Evolutionary conservation across 2,113 vertebrate species (phyloP).

Genomic region (Zeus faber): DNA sequence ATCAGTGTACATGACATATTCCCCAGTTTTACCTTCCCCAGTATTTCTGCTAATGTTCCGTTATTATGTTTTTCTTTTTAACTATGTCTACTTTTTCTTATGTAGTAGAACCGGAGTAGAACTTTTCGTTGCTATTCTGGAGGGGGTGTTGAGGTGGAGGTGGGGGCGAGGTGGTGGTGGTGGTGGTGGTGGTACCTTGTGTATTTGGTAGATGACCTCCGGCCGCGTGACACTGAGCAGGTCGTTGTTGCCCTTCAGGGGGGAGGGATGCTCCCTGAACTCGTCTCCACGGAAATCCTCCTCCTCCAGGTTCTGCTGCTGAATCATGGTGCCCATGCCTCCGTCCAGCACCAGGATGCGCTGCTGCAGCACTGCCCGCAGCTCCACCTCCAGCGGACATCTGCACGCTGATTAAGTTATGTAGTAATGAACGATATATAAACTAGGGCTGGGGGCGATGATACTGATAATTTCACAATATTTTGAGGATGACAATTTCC

Average conservation of each 20-base stretch:
- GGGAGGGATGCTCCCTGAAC: conserved; percentile 82
- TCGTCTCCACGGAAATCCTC: conserved; percentile 85
- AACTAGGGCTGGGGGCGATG: too few relatives aligned
- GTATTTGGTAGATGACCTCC: conserved; percentile 78
- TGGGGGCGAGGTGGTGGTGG: too few relatives aligned
- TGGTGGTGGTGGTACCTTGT: not conserved
- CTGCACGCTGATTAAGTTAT: conserved; percentile 20
- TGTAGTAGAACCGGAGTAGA: too few relatives aligned
- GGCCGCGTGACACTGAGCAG: conserved; percentile 90
- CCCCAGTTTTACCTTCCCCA: too few relatives aligned
- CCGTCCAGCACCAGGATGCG: conserved; percentile 94
- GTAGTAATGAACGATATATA: not conserved
- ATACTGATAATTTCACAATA: not conserved
- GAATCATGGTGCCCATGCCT: conserved; percentile 99
- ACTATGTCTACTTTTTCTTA: too few relatives aligned
- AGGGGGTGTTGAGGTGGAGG: too few relatives aligned
- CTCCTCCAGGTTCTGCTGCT: conserved; percentile 79
- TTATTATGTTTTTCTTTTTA: too few relatives aligned
- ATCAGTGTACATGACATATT: too few relatives aligned
- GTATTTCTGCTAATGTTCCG: too few relatives aligned
- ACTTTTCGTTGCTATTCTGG: too few relatives aligned
- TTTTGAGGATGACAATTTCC: too few relatives aligned
- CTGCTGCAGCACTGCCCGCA: conserved; percentile 77
- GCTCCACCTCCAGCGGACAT: conserved; percentile 70
- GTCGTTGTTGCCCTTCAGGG: conserved; percentile 94